A percentile compares a stretch with the other conserved stretches of the same genome.
Conservation (phyloP, 2,888 invertebrate species). For the Drosophila anceps region DNA sequence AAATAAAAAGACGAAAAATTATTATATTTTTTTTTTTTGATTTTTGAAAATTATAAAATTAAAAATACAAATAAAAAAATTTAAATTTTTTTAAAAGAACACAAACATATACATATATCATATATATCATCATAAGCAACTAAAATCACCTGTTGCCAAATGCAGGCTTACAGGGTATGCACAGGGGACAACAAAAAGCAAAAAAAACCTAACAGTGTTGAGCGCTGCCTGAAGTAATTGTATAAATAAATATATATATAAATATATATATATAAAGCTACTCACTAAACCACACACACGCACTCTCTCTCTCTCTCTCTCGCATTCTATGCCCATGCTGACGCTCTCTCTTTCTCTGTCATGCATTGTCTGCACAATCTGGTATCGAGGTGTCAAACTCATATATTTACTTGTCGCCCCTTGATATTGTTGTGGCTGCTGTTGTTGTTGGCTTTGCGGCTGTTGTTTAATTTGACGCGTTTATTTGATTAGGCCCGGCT, state of each 20-base stretch:
- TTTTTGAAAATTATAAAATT: too few relatives aligned
- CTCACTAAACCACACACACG: not conserved
- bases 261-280: constrained; percentile 2
- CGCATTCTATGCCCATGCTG: not conserved
- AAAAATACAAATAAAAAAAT: too few relatives aligned
- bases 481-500: constrained; percentile 77
- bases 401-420: constrained; percentile 69
- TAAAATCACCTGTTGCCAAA: not conserved
- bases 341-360: constrained; percentile 2
- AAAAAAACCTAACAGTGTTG: constrained; percentile 34
- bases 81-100: too few relatives aligned
- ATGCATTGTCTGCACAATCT: constrained; percentile 39
- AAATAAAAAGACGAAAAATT: too few relatives aligned
- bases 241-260: constrained; percentile 11
- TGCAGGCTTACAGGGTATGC: constrained; percentile 7
- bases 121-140: not conserved
- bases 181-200: not conserved
- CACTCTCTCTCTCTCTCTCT: not conserved
- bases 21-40: too few relatives aligned
- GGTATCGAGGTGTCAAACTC: constrained; percentile 68
- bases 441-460: constrained; percentile 57
- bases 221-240: constrained; percentile 30
- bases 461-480: constrained; percentile 78
- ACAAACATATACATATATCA: not conserved
- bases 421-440: constrained; percentile 34